A percentile compares a stretch with the other conserved stretches of the same genome.
phyloP scores from a whole-genome alignment of 2,113 vertebrate genomes.

The Chrysochloris asiatica region DNA sequence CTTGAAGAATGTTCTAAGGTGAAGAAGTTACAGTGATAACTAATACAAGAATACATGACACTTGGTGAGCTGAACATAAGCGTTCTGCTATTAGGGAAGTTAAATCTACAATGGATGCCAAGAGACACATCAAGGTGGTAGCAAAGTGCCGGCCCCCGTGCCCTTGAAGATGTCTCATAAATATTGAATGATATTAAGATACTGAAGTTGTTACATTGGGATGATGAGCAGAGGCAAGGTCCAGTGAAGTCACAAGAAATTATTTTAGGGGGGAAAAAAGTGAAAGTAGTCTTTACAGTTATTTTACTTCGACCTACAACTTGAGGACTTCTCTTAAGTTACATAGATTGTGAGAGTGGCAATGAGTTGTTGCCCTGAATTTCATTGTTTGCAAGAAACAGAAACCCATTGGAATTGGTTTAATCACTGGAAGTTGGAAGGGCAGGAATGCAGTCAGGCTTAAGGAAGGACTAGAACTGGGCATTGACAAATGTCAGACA shows the following conservation, averaged over 20 bases:
- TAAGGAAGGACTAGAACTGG: background rate
- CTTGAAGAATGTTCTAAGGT: constrained; percentile 9
- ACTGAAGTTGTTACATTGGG: constrained; percentile 3
- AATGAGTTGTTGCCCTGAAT: background rate
- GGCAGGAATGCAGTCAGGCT: background rate
- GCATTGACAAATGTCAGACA: background rate
- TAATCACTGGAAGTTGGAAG: background rate
- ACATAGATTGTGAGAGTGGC: background rate
- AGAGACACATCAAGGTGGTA: constrained; percentile 51
- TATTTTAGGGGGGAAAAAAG: background rate
- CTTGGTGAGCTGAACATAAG: background rate
- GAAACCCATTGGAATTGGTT: background rate
- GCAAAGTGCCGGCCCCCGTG: constrained; percentile 17
- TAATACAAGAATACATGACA: constrained; percentile 45
- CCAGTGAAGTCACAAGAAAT: constrained; percentile 14
- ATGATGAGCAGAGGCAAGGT: constrained; percentile 39
- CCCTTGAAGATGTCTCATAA: constrained; percentile 26
- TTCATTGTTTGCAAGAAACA: background rate
- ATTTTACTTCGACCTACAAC: background rate
- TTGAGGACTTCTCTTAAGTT: background rate
- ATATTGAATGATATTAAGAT: constrained; percentile 22
- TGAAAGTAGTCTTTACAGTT: background rate
- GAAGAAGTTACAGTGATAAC: constrained; percentile 2
- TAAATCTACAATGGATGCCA: constrained; percentile 50
- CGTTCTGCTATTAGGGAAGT: background rate